Percentiles rank a stretch among this genome's conserved stretches.
phyloP scores from a whole-genome alignment of 2,113 vertebrate genomes.

The Megaceryle torquata region DNA sequence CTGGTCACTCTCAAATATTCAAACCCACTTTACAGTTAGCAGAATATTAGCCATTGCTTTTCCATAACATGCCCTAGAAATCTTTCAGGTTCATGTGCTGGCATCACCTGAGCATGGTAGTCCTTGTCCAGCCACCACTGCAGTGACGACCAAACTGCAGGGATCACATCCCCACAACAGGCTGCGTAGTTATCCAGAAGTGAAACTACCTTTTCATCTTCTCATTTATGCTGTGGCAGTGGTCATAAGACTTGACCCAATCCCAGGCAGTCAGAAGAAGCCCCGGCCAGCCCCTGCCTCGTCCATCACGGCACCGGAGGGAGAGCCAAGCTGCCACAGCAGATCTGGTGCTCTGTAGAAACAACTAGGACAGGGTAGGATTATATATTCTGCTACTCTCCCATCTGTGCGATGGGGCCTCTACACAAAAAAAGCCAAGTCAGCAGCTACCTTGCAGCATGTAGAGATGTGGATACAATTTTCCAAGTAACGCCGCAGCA shows the following conservation, averaged over 20 bases:
- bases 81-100: neutral
- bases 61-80: neutral
- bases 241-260: neutral
- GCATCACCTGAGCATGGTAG: neutral
- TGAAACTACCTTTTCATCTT: neutral
- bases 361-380: neutral
- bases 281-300: neutral
- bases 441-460: neutral
- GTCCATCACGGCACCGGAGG: neutral
- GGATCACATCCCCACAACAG: neutral
- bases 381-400: neutral
- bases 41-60: neutral
- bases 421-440: neutral
- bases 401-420: neutral
- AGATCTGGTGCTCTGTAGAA: neutral
- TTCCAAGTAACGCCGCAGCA: neutral
- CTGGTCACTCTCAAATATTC: neutral
- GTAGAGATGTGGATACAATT: neutral
- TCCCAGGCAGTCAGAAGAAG: neutral
- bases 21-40: neutral
- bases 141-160: neutral
- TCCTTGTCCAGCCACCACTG: neutral
- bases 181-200: neutral
- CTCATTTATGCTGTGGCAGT: neutral
- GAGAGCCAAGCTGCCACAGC: neutral